Percentiles rank a stretch among this genome's conserved stretches.
phyloP scores from a whole-genome alignment of 2,888 invertebrate genomes.

The Eustalomyia histrio region DNA sequence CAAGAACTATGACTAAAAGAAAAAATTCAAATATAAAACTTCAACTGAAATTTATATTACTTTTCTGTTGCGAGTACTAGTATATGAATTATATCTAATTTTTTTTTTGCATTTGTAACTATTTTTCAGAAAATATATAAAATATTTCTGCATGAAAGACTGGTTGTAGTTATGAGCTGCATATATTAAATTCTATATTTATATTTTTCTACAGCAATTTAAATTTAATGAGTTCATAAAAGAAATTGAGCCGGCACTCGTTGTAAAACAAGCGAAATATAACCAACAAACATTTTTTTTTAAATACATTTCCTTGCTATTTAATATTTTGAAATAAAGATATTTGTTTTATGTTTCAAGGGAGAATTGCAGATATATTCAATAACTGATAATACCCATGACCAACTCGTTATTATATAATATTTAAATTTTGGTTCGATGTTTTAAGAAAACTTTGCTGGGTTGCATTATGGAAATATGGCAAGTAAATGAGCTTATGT shows the following conservation, averaged over 20 bases:
- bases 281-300: background rate
- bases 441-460: too few relatives aligned
- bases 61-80: background rate
- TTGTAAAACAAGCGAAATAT: background rate
- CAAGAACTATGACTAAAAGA: background rate
- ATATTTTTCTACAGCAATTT: slow-evolving; percentile 68
- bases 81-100: background rate
- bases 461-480: too few relatives aligned
- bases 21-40: background rate
- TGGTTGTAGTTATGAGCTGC: slow-evolving; percentile 19
- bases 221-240: slow-evolving; percentile 74
- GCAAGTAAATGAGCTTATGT: too few relatives aligned
- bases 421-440: too few relatives aligned
- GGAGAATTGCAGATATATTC: too few relatives aligned
- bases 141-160: slow-evolving; percentile 50
- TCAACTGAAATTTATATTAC: background rate
- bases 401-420: too few relatives aligned
- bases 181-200: slow-evolving; percentile 28
- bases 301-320: too few relatives aligned
- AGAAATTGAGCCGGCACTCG: slow-evolving; percentile 69
- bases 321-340: too few relatives aligned
- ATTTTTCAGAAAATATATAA: slow-evolving; percentile 12
- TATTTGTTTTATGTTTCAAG: too few relatives aligned
- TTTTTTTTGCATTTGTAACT: background rate
- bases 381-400: too few relatives aligned